Conservation (phyloP, 2,888 invertebrate genomes). For the Stomorhina lunata region DNA sequence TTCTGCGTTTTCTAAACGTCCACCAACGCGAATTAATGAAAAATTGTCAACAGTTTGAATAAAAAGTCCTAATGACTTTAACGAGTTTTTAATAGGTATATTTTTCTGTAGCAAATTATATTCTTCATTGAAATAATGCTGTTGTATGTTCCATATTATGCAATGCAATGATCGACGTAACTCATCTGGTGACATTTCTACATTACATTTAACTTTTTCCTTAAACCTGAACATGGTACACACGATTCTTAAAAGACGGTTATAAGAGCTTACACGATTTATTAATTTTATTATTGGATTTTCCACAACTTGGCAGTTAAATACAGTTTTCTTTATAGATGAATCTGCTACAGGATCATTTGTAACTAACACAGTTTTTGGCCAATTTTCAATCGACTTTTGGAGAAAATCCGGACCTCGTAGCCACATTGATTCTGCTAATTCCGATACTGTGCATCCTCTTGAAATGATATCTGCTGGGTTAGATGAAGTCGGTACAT, state of each 20-base stretch:
- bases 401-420: neutral
- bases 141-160: constrained; percentile 18
- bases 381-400: neutral
- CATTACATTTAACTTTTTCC: too few species aligned
- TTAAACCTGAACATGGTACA: neutral
- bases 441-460: constrained; percentile 42
- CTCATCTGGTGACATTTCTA: neutral
- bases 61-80: neutral
- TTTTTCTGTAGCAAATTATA: neutral
- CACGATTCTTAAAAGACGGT: neutral
- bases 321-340: neutral
- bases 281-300: neutral
- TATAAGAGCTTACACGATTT: neutral
- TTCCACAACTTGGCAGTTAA: neutral
- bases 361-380: neutral
- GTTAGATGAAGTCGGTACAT: constrained; percentile 47
- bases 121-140: neutral
- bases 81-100: neutral
- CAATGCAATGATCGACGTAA: neutral
- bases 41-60: neutral
- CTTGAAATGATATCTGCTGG: constrained; percentile 56
- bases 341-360: neutral
- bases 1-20: constrained; percentile 27
- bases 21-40: constrained; percentile 34
- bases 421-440: constrained; percentile 3